Evolutionary conservation across 35 echinoderm and acorn worm species (phyloP).

Genomic region (Apostichopus californicus): DNA sequence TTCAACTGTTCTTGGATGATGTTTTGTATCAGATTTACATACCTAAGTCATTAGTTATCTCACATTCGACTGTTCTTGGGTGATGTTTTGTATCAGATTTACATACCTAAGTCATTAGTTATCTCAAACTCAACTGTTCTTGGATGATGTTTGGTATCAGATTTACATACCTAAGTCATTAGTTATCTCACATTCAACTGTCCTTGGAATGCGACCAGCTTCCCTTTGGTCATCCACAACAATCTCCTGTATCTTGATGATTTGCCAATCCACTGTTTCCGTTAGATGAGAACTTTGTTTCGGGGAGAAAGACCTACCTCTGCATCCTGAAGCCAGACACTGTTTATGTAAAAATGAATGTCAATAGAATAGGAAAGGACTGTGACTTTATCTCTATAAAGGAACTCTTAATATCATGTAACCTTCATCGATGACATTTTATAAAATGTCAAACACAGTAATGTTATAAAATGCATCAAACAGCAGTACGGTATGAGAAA

Average conservation of each 20-base stretch:
- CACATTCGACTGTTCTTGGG: too few species aligned
- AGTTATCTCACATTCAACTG: constrained; percentile 58
- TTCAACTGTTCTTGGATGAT: too few species aligned
- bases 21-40: too few species aligned
- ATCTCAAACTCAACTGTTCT: too few species aligned
- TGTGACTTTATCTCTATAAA: neutral
- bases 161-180: too few species aligned
- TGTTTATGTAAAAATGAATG: neutral
- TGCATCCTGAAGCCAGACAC: constrained; percentile 86
- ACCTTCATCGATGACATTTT: neutral
- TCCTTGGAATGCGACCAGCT: constrained; percentile 91
- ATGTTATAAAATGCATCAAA: too few species aligned
- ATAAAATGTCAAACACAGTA: too few species aligned
- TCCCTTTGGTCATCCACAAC: constrained; percentile 92
- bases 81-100: too few species aligned
- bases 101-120: too few species aligned
- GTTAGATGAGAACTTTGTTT: constrained; percentile 75
- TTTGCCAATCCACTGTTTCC: constrained; percentile 94
- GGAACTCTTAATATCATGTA: neutral
- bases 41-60: too few species aligned
- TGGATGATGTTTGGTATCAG: too few species aligned
- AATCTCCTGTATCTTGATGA: constrained; percentile 94
- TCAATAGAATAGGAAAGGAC: neutral
- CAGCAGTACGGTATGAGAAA: too few species aligned
- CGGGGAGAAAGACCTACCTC: constrained; percentile 80